A percentile compares a stretch with the other conserved stretches of the same genome.
Conservation (phyloP, 2,797 vertebrate species). For the Allobates femoralis region DNA sequence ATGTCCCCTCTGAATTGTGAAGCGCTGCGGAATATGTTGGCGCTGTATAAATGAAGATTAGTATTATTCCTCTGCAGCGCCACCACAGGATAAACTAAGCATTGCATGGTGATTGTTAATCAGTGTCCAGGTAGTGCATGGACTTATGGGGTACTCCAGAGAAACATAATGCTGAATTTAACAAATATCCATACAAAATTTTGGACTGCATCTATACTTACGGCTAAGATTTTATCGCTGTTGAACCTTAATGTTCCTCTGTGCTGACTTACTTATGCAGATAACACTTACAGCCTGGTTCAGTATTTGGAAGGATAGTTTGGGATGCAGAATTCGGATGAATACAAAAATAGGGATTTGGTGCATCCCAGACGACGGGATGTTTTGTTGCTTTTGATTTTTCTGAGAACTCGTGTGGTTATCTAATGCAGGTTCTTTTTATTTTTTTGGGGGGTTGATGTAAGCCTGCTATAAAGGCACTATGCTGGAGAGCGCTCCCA, state of each 20-base stretch:
- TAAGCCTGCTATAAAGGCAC: slow-evolving; percentile 35
- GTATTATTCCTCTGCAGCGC: no score
- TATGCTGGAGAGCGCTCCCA: slow-evolving; percentile 35
- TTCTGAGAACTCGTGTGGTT: slow-evolving; percentile 23
- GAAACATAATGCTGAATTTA: no score
- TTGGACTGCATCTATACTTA: no score
- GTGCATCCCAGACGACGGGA: background rate
- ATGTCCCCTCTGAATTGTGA: no score
- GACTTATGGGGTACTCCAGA: no score
- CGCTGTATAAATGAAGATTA: no score
- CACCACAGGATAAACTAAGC: no score
- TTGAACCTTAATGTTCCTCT: background rate
- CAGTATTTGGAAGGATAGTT: background rate
- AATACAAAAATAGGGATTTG: slow-evolving; percentile 37
- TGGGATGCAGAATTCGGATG: background rate
- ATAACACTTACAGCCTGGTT: background rate
- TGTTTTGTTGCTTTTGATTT: slow-evolving; percentile 11
- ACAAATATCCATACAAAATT: no score
- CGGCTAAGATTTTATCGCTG: no score
- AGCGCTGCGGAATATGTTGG: no score
- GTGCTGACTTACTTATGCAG: background rate
- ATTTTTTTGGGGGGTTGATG: background rate
- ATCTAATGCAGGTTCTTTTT: slow-evolving; percentile 1
- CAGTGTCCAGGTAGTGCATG: no score
- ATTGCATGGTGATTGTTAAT: no score